Evolutionary conservation across 2,113 vertebrate genomes (phyloP).

Genomic region (Phrynosoma platyrhinos): DNA sequence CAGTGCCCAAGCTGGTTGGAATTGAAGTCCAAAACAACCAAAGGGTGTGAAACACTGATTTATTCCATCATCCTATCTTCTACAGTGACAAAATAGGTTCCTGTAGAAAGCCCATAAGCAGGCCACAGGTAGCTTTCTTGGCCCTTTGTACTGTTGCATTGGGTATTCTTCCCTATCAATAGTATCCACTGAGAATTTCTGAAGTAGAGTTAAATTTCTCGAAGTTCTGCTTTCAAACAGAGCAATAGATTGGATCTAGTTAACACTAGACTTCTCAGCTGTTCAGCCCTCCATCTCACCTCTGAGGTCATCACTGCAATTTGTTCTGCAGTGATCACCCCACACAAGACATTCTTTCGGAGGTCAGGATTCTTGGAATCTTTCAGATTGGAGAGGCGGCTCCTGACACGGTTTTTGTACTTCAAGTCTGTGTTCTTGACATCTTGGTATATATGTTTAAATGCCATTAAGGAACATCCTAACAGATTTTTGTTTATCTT

Average conservation of each 20-base stretch:
- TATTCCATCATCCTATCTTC: neutral
- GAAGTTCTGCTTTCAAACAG: neutral
- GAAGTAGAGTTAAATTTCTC: too few relatives aligned
- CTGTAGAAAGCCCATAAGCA: neutral
- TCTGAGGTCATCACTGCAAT: slow-evolving; percentile 93
- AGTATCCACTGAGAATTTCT: neutral
- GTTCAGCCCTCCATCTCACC: slow-evolving; percentile 75
- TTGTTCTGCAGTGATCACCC: slow-evolving; percentile 85
- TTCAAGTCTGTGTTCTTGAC: slow-evolving; percentile 93
- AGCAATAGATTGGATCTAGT: neutral
- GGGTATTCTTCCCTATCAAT: neutral
- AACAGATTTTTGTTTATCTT: neutral
- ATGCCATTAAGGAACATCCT: slow-evolving; percentile 78
- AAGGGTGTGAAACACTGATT: neutral
- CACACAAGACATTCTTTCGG: slow-evolving; percentile 90
- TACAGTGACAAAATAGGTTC: neutral
- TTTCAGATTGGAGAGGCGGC: slow-evolving; percentile 95
- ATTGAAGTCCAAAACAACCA: neutral
- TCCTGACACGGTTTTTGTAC: slow-evolving; percentile 91
- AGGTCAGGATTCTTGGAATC: slow-evolving; percentile 95
- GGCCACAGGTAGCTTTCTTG: too few relatives aligned
- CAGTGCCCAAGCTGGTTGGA: neutral
- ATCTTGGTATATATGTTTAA: slow-evolving; percentile 89
- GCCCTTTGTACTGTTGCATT: too few relatives aligned
- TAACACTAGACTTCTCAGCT: fast-evolving